Percentiles rank a stretch among this genome's conserved stretches.
Conservation (phyloP, 2,888 invertebrate genomes). For the Ophion ventricosus region DNA sequence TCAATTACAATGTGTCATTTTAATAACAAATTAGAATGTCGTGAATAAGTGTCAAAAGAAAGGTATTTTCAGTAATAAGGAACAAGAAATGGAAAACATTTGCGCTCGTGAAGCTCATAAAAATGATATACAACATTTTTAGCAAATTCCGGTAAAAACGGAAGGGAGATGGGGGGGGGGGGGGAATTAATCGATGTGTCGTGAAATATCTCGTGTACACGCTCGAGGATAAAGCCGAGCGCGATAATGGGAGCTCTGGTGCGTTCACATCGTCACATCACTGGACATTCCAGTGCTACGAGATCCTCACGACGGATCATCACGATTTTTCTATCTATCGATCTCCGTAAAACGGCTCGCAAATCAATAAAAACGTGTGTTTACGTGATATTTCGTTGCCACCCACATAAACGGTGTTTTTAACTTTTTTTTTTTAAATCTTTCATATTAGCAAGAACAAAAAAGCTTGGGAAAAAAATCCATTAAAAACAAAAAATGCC, state of each 20-base stretch:
- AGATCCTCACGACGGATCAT: conserved; percentile 27
- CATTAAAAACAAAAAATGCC: neutral
- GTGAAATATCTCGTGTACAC: neutral
- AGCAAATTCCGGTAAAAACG: neutral
- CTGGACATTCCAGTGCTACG: conserved; percentile 27
- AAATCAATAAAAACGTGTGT: neutral
- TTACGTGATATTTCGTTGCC: no score
- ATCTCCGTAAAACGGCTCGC: neutral
- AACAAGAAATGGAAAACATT: no score
- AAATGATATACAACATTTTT: neutral
- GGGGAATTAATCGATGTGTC: neutral
- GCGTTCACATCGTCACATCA: conserved; percentile 3
- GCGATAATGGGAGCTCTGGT: conserved; percentile 28
- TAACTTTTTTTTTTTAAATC: no score
- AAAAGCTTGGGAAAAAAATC: neutral
- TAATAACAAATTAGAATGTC: no score
- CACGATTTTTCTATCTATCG: conserved; percentile 17
- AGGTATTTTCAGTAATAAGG: no score
- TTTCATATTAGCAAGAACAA: neutral
- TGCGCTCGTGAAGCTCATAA: neutral
- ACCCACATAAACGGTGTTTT: no score
- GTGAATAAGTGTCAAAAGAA: no score
- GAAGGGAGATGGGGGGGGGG: neutral
- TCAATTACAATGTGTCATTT: no score
- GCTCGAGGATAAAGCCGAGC: conserved; percentile 7